Evolutionary conservation across 35 echinoderm and acorn worm genomes (phyloP), one percentile per base, ranked within the genome.

Genomic region (Chiridota heheva): DNA sequence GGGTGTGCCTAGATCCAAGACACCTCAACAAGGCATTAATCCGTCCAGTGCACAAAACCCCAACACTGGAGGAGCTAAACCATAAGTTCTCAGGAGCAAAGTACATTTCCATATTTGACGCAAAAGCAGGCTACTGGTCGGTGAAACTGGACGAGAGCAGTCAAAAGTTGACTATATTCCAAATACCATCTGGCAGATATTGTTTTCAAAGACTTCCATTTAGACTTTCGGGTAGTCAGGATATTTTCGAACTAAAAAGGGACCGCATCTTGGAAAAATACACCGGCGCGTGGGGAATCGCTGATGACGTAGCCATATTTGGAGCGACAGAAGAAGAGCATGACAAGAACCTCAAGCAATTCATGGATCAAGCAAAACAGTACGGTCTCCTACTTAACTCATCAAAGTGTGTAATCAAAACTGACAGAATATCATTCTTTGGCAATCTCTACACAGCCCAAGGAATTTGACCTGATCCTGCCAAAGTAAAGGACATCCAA

Each of bases 321-420:
- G 76, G 76, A 37, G 5, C 7, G 4, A 63, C 57, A 18, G 76
- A 61, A 37, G 3, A 60, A 59, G 48, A 80, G 24, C 76, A 80
- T 64, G 76, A 80, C 24, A 5, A 24, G 0, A 80, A 80, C 56
- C 56, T 80, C 4, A 7, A 2, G 20, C 28, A 36, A 2, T 43
- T 80, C 37, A 63, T 80, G 32, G 40, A 80, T 15, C 1, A 10
- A 60, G 46, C 74, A 3, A 78, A 60, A 22, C n/a, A 60, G 25
- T 27, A 78, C 17, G 74, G 46, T 38, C 44, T 78, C 13, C 17
- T 60, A 4, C 41, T 81, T 2, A 63, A 81, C 59, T 81, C 78
- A 28, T 68, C 78, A 27, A 82, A 82, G 40, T 82, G 78, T 37
- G 67, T 70, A 22, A 65, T 44, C 60, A 82, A 70, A 39, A 17